phyloP scores from a whole-genome alignment of 92 coral and sea anemone genomes.

The Virgularia gustaviana region DNA sequence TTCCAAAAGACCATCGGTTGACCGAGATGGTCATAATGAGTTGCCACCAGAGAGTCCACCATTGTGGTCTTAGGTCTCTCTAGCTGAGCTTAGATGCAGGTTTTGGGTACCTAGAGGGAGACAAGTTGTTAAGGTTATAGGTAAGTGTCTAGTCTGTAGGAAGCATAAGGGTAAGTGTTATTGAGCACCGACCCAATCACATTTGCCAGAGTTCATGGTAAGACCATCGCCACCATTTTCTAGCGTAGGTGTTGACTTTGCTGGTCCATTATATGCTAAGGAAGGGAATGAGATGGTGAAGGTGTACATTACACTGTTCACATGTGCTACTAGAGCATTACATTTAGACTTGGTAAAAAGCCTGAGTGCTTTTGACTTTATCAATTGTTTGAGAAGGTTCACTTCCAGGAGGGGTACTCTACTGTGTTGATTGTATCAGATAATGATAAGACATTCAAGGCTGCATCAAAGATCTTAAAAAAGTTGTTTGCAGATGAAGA shows the following conservation, averaged over 20 bases:
- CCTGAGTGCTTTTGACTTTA: no score
- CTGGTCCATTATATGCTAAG: neutral
- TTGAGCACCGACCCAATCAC: neutral
- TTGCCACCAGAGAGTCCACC: neutral
- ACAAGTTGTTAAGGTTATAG: neutral
- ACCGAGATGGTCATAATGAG: constrained; percentile 1
- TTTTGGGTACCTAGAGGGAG: constrained; percentile 27
- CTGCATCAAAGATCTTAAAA: no score
- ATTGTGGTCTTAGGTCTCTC: no score
- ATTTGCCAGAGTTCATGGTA: neutral
- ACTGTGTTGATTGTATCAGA: no score
- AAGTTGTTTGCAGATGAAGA: no score
- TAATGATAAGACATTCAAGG: no score
- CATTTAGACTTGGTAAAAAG: neutral
- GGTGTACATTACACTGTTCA: neutral
- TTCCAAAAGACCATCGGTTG: constrained; percentile 34
- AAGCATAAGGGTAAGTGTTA: neutral
- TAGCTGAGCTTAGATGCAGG: neutral
- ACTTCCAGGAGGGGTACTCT: no score
- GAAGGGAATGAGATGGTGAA: neutral
- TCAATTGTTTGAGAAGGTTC: no score
- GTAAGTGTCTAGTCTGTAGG: neutral
- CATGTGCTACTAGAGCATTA: neutral
- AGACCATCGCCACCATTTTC: neutral
- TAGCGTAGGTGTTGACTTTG: no score